These are phyloP conservation scores for Serripes groenlandicus DNA, from an alignment of 2,888 invertebrate species.

Conservation along the genomic window DNA sequence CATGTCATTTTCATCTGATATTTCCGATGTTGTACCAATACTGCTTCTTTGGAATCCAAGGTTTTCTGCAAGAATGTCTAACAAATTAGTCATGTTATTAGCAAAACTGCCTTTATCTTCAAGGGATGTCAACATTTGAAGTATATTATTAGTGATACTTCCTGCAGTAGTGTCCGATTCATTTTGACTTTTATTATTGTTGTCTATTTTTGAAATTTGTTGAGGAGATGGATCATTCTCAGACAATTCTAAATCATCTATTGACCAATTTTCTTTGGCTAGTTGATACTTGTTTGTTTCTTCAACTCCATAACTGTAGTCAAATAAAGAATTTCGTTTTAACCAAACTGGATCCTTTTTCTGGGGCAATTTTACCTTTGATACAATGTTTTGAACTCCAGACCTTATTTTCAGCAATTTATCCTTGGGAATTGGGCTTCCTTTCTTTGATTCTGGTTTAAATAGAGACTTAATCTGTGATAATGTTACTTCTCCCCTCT, in stretches of 20 bases:
- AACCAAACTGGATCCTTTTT: constrained; percentile 54
- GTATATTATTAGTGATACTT: constrained; percentile 56
- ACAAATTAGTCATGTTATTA: constrained; percentile 58
- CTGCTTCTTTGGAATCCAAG: constrained; percentile 45
- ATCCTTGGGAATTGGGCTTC: constrained; percentile 9
- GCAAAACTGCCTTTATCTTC: constrained; percentile 66
- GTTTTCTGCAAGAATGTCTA: constrained; percentile 60
- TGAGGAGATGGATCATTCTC: neutral
- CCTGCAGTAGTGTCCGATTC: constrained; percentile 17
- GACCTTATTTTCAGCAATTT: constrained; percentile 48
- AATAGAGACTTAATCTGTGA: constrained; percentile 14
- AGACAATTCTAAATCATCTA: neutral
- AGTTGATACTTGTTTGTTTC: neutral
- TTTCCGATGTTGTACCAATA: neutral
- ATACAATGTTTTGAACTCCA: constrained; percentile 44
- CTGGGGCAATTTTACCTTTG: constrained; percentile 36
- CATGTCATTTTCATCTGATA: constrained; percentile 11
- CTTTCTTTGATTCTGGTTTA: neutral
- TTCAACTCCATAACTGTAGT: neutral
- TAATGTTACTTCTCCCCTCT: constrained; percentile 48
- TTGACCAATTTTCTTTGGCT: neutral
- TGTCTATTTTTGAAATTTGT: neutral
- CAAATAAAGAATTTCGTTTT: constrained; percentile 43
- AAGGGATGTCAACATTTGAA: constrained; percentile 61
- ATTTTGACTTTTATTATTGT: neutral